Base-by-base conservation (phyloP, 2,113 vertebrate species). In the Lepisosteus oculatus region DNA sequence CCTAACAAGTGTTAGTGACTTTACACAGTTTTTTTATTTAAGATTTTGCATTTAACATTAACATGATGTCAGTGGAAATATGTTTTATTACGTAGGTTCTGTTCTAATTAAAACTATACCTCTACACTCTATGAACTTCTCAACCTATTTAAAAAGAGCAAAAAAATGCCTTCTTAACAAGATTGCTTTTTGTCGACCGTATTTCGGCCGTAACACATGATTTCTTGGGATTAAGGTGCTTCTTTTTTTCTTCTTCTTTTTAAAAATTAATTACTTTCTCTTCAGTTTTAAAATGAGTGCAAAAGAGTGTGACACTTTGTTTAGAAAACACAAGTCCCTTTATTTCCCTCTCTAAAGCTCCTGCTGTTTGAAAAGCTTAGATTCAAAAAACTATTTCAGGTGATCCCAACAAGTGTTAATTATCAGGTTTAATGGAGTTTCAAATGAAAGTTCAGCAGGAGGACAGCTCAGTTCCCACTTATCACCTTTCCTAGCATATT, bases 41-140 rank as follows among this genome's bases (percentile, higher is more conserved):
- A 29, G 29, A 29, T 29, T 59, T 56, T 64, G 70, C 47, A 65
- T 75, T 69, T 72, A 69, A 43, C 72, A 14, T 74, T 75, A 69
- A 74, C 65, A 77, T 84, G 83, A 86, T 80, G 81, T 85, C 81
- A 86, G 72, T 84, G 84, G 80, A 85, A 85, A 85, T 68, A 71
- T 51, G 5, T 59, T 69, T 74, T 71, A 79, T 76, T 79, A 71
- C 84, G 78, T 63, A 71, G 68, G 56, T 41, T 5, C 57, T 72
- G 64, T 71, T 72, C 67, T 64, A 68, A 62, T 42, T 61, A 42
- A 45, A 44, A 8, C 12, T 65, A 41, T 42, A 47, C 69, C 65
- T 59, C n/a, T 6, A 41, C 3, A 3, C 15, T 14, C 59, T 13
- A 43, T 8, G 6, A 6, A 47, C 65, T 67, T 61, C 65, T 55